Conservation (phyloP, 2,113 vertebrate genomes). For the Cyanoramphus novaezelandiae region DNA sequence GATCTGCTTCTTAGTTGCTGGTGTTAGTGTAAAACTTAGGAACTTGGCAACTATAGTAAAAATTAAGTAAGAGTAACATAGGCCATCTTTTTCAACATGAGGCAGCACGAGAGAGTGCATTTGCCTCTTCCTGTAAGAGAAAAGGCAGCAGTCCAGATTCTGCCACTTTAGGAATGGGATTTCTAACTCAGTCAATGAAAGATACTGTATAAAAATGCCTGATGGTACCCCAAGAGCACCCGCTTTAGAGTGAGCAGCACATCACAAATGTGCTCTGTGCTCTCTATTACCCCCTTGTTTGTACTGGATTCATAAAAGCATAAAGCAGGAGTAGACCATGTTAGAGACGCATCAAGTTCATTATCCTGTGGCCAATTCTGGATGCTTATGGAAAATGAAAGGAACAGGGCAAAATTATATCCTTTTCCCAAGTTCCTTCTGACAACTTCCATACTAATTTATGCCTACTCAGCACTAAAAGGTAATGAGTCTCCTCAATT, state of each 20-base stretch:
- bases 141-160: not conserved
- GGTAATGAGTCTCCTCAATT: not conserved
- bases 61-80: not conserved
- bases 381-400: not conserved
- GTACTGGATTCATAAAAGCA: not conserved
- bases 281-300: not conserved
- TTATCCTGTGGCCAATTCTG: not conserved
- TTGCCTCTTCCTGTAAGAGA: not conserved
- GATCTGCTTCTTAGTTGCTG: not conserved
- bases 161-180: not conserved
- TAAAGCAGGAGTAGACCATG: not conserved
- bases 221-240: not conserved
- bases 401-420: not conserved
- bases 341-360: not conserved
- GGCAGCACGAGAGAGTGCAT: not conserved
- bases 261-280: not conserved
- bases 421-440: not conserved
- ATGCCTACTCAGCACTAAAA: not conserved
- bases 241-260: not conserved
- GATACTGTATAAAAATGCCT: not conserved
- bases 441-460: not conserved
- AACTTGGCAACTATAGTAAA: not conserved
- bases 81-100: not conserved
- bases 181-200: not conserved
- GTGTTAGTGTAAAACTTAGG: not conserved